phyloP scores from a whole-genome alignment of 2,888 invertebrate species.

The Resseliella maxima region DNA sequence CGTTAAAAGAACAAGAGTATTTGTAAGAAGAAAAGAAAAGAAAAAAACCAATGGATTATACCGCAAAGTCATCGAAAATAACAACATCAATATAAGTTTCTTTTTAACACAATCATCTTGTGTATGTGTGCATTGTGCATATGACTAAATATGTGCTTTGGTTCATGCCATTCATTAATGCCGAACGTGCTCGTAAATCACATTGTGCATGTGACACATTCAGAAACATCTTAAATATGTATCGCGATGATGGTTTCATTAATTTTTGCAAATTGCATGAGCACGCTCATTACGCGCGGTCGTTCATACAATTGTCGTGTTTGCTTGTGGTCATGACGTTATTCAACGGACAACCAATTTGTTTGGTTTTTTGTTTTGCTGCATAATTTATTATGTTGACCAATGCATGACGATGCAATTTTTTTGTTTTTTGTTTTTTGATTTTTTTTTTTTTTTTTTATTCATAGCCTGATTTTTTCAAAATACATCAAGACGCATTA shows the following conservation, averaged over 20 bases:
- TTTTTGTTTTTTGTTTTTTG: too few relatives aligned
- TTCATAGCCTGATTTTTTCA: too few relatives aligned
- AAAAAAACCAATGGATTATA: neutral
- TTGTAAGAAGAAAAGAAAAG: neutral
- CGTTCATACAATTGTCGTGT: neutral
- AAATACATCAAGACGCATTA: too few relatives aligned
- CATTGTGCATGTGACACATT: neutral
- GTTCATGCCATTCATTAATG: neutral
- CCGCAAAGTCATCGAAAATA: neutral
- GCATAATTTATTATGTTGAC: too few relatives aligned
- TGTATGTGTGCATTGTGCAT: too few relatives aligned
- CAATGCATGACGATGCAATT: too few relatives aligned
- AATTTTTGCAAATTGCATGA: neutral
- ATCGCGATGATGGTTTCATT: neutral
- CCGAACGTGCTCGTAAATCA: neutral
- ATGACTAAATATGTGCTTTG: too few relatives aligned
- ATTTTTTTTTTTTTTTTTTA: too few relatives aligned
- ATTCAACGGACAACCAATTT: too few relatives aligned
- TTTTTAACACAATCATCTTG: too few relatives aligned
- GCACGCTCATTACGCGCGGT: neutral
- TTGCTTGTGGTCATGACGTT: neutral
- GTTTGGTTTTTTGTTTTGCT: too few relatives aligned
- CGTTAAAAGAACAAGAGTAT: too few relatives aligned
- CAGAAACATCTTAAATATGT: neutral
- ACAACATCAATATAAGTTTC: neutral